phyloP scores from a whole-genome alignment of 2,888 invertebrate genomes.

The Mayetiola destructor region DNA sequence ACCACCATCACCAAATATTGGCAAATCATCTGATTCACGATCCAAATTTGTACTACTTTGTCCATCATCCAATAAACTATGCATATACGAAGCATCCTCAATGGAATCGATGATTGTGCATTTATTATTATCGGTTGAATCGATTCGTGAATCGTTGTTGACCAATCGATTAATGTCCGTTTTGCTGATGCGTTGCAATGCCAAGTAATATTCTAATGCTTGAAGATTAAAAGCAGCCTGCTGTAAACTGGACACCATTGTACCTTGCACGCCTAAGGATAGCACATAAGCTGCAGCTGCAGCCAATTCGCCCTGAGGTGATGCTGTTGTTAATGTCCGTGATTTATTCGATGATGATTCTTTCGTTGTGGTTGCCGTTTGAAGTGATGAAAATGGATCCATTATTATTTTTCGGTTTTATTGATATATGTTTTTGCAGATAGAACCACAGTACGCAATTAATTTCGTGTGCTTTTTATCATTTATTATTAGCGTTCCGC shows the following conservation, averaged over 20 bases:
- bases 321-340: conserved; percentile 15
- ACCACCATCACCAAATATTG: conserved; percentile 56
- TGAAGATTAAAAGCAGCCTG: conserved; percentile 74
- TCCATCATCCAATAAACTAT: conserved; percentile 29
- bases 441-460: too few species aligned
- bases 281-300: conserved; percentile 51
- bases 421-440: too few species aligned
- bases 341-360: conserved; percentile 2
- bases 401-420: too few species aligned
- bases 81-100: conserved; percentile 26
- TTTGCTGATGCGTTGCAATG: conserved; percentile 60
- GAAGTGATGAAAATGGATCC: too few species aligned
- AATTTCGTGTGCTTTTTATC: too few species aligned
- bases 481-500: too few species aligned
- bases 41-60: conserved; percentile 37
- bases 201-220: conserved; percentile 72
- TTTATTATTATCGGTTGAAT: background rate
- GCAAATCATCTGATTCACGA: conserved; percentile 55
- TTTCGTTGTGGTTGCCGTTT: conserved; percentile 13
- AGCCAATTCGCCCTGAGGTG: conserved; percentile 41
- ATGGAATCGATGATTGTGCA: conserved; percentile 16
- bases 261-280: conserved; percentile 66
- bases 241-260: conserved; percentile 70
- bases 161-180: conserved; percentile 48
- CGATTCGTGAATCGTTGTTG: conserved; percentile 15